Conservation (phyloP, 1,140 invertebrate genomes). For the Pinna nobilis region DNA sequence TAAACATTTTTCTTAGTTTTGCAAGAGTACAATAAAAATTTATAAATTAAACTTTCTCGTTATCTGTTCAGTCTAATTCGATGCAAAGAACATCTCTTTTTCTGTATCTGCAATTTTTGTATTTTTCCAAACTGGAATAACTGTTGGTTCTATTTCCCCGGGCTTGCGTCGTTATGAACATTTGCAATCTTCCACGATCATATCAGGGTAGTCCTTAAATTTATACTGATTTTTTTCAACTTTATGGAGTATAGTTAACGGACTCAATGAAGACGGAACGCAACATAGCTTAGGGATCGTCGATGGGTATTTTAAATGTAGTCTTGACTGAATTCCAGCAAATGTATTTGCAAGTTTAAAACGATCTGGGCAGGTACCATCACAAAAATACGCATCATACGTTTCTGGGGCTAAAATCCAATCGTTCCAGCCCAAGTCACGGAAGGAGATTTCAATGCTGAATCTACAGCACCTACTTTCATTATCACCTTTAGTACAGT, state of each 20-base stretch:
- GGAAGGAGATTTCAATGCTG: conserved; percentile 61
- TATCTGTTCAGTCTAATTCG: too few relatives aligned
- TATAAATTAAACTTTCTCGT: too few relatives aligned
- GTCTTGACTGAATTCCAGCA: conserved; percentile 61
- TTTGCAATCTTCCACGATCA: conserved; percentile 53
- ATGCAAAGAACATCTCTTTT: too few relatives aligned
- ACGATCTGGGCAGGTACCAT: conserved; percentile 61
- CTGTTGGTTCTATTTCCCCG: too few relatives aligned
- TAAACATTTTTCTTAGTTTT: too few relatives aligned
- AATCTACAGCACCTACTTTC: conserved; percentile 64
- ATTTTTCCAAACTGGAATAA: too few relatives aligned
- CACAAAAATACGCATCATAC: conserved; percentile 66
- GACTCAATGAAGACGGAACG: conserved; percentile 46
- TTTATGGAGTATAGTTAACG: conserved; percentile 51
- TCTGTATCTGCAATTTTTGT: too few relatives aligned
- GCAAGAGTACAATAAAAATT: too few relatives aligned
- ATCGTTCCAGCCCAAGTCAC: conserved; percentile 64
- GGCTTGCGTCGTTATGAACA: conserved; percentile 49
- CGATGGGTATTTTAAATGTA: conserved; percentile 57
- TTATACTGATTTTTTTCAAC: conserved; percentile 36
- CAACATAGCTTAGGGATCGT: conserved; percentile 50
- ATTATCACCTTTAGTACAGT: conserved; percentile 50
- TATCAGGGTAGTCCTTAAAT: conserved; percentile 52
- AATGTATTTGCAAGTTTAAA: conserved; percentile 68
- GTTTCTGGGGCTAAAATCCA: conserved; percentile 64